Evolutionary conservation across 2,888 invertebrate genomes (phyloP).

Genomic region (Pandemis heparana): DNA sequence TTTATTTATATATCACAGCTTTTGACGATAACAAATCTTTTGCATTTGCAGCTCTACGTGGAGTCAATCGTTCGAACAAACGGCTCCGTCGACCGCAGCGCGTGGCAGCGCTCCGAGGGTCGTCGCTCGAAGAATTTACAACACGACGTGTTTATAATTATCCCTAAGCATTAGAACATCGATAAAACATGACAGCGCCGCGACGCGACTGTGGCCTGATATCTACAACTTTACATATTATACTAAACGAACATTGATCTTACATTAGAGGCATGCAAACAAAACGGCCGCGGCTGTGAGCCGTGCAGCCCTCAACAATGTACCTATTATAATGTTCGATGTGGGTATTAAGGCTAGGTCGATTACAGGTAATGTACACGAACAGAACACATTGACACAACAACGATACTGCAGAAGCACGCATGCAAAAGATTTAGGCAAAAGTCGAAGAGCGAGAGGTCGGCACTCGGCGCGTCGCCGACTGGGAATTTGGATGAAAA

Average conservation of each 20-base stretch:
- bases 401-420: conserved; percentile 75
- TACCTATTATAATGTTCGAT: conserved; percentile 79
- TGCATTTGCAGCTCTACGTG: conserved; percentile 84
- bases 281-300: conserved; percentile 58
- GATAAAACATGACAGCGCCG: conserved; percentile 70
- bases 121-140: conserved; percentile 82
- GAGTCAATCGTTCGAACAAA: conserved; percentile 82
- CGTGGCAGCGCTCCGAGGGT: not conserved
- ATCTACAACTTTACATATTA: conserved; percentile 71
- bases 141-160: conserved; percentile 70
- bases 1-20: conserved; percentile 84
- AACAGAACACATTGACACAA: conserved; percentile 75
- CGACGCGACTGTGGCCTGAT: conserved; percentile 56
- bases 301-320: conserved; percentile 55
- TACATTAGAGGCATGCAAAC: conserved; percentile 79
- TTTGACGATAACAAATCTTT: conserved; percentile 86
- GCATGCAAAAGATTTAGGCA: conserved; percentile 84
- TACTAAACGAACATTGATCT: conserved; percentile 77
- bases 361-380: conserved; percentile 73
- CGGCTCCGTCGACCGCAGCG: conserved; percentile 57
- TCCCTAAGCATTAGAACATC: conserved; percentile 81
- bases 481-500: conserved; percentile 83
- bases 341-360: conserved; percentile 84
- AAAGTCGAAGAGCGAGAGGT: conserved; percentile 63
- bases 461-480: conserved; percentile 56